phyloP scores from a whole-genome alignment of 2,113 vertebrate species.

The Peromyscus maniculatus region DNA sequence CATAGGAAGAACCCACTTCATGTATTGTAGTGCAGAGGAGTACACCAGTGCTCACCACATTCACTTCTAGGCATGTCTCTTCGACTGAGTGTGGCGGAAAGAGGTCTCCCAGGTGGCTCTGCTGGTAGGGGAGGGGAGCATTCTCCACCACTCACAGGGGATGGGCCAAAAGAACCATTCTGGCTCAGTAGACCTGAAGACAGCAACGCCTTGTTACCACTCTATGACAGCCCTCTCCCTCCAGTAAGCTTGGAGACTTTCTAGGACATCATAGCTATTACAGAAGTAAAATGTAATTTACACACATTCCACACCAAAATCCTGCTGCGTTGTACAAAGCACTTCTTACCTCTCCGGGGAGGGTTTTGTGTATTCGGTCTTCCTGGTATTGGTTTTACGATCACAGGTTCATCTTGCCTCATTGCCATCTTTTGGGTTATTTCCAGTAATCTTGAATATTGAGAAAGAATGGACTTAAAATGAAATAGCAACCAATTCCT shows the following conservation, averaged over 20 bases:
- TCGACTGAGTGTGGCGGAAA: slow-evolving; percentile 91
- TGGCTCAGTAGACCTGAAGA: slow-evolving; percentile 89
- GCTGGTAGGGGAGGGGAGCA: slow-evolving; percentile 95
- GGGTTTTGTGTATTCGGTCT: slow-evolving; percentile 88
- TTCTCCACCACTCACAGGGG: slow-evolving; percentile 98
- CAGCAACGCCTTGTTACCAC: background rate
- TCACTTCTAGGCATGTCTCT: slow-evolving; percentile 88
- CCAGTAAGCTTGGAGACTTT: background rate
- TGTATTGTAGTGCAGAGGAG: no score
- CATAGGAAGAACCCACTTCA: background rate
- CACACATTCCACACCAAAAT: background rate
- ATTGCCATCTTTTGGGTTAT: slow-evolving; percentile 92
- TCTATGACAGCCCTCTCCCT: background rate
- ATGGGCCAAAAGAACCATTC: slow-evolving; percentile 96
- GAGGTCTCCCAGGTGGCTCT: slow-evolving; percentile 92
- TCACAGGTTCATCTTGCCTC: slow-evolving; percentile 92
- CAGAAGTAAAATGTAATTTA: background rate
- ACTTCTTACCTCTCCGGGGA: slow-evolving; percentile 90
- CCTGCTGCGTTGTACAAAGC: background rate
- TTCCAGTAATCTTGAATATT: slow-evolving; percentile 90
- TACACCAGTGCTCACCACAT: slow-evolving; percentile 81
- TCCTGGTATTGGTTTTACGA: slow-evolving; percentile 94
- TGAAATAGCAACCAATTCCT: background rate
- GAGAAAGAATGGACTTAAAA: background rate
- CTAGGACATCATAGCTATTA: background rate